Conservation (phyloP, 2,113 vertebrate genomes). For the Pygoscelis antarcticus region DNA sequence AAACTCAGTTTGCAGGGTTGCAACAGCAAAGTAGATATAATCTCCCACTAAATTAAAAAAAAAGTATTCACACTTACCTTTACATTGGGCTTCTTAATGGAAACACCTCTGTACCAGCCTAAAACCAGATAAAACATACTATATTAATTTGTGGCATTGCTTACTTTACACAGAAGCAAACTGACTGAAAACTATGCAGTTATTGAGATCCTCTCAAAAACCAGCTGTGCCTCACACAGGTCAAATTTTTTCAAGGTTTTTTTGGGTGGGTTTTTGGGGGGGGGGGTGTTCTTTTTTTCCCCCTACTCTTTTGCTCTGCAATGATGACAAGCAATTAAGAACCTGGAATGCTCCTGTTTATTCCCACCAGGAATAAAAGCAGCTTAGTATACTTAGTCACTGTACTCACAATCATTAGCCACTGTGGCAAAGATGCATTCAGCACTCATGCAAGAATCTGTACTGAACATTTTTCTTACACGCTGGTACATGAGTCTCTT, state of each 20-base stretch:
- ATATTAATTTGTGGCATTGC: background rate
- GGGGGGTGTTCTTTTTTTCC: too few relatives aligned
- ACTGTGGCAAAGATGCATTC: background rate
- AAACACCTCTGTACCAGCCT: conserved; percentile 97
- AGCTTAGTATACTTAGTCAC: background rate
- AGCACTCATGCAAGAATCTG: background rate
- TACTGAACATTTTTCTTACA: background rate
- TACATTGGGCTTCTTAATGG: conserved; percentile 87
- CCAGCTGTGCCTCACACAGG: background rate
- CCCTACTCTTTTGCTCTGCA: background rate
- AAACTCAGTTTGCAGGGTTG: background rate
- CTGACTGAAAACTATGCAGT: background rate
- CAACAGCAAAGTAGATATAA: background rate
- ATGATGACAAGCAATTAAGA: background rate
- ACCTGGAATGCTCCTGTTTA: background rate
- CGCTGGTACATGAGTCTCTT: background rate
- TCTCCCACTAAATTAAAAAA: background rate
- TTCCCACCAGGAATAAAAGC: background rate
- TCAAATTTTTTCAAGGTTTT: background rate
- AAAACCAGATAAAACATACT: conserved; percentile 64
- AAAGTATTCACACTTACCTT: conserved; percentile 79
- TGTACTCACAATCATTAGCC: background rate
- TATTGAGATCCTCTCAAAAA: background rate
- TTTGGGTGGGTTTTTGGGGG: background rate
- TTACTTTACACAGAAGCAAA: background rate